Percentiles rank a stretch among this genome's conserved stretches.
Conservation (phyloP, 2,888 invertebrate genomes). For the Dermolepida albohirtum region DNA sequence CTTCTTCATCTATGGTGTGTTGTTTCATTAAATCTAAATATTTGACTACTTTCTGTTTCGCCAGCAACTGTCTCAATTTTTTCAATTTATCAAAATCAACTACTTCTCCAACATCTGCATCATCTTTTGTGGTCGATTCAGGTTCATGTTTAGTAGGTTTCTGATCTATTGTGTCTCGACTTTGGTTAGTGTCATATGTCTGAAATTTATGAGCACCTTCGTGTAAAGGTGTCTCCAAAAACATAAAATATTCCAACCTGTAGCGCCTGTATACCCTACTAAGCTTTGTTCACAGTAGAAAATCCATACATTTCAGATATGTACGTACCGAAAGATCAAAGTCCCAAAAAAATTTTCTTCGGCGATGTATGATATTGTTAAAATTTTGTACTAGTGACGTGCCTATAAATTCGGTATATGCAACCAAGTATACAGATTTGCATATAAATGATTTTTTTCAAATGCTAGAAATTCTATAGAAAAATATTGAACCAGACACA, state of each 20-base stretch:
- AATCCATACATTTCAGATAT: constrained; percentile 2
- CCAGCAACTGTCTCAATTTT: constrained; percentile 50
- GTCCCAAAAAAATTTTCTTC: too few species aligned
- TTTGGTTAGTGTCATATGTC: constrained; percentile 4
- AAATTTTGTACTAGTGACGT: too few species aligned
- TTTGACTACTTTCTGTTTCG: constrained; percentile 51
- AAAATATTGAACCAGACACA: too few species aligned
- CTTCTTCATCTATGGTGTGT: constrained; percentile 39
- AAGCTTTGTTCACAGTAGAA: neutral
- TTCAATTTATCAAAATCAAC: constrained; percentile 55
- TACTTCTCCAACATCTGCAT: constrained; percentile 35
- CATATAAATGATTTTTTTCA: too few species aligned
- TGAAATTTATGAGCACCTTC: constrained; percentile 35
- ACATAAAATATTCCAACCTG: constrained; percentile 23
- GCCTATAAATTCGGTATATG: too few species aligned
- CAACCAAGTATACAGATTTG: too few species aligned
- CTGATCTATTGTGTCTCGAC: constrained; percentile 5
- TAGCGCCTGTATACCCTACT: neutral
- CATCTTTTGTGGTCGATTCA: constrained; percentile 1
- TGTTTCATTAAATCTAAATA: constrained; percentile 51
- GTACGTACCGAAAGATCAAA: too few species aligned
- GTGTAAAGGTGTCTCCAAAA: constrained; percentile 31
- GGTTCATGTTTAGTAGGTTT: constrained; percentile 2
- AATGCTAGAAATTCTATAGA: too few species aligned
- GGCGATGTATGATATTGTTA: too few species aligned